These are phyloP conservation scores for Oryzias celebensis DNA, from an alignment of 2,113 vertebrate species.

Conservation along the genomic window DNA sequence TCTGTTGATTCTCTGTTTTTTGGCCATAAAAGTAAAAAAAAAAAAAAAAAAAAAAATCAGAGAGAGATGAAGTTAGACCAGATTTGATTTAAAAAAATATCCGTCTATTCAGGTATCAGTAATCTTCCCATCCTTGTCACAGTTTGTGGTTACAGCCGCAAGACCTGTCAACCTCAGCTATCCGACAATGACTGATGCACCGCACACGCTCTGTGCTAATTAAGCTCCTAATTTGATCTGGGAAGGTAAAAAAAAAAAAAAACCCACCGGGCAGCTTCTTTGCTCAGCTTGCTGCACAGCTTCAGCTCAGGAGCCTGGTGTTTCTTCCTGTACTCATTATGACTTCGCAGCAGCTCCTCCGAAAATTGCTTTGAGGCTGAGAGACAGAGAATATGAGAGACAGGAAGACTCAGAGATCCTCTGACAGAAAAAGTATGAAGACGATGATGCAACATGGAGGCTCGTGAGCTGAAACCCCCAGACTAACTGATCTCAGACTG, in stretches of 20 bases:
- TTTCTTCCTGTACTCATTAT: constrained; percentile 90
- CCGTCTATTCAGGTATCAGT: constrained; percentile 15
- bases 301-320: constrained; percentile 88
- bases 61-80: constrained; percentile 4
- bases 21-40: not conserved
- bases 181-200: constrained; percentile 29
- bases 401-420: constrained; percentile 8
- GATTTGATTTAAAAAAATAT: constrained; percentile 16
- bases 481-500: constrained; percentile 35
- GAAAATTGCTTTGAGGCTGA: constrained; percentile 93
- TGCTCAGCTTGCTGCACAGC: constrained; percentile 87
- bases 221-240: constrained; percentile 37
- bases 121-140: not conserved
- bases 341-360: constrained; percentile 84
- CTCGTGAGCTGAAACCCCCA: constrained; percentile 13
- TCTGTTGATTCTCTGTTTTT: not conserved
- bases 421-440: constrained; percentile 18
- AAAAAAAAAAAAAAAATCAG: not conserved
- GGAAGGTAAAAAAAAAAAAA: not conserved
- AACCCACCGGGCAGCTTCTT: constrained; percentile 88
- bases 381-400: constrained; percentile 24
- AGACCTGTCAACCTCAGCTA: constrained; percentile 20
- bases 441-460: constrained; percentile 10
- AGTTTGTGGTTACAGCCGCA: constrained; percentile 18
- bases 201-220: constrained; percentile 15